Conservation (phyloP, 2,797 vertebrate genomes). For the Gymnocypris eckloni region DNA sequence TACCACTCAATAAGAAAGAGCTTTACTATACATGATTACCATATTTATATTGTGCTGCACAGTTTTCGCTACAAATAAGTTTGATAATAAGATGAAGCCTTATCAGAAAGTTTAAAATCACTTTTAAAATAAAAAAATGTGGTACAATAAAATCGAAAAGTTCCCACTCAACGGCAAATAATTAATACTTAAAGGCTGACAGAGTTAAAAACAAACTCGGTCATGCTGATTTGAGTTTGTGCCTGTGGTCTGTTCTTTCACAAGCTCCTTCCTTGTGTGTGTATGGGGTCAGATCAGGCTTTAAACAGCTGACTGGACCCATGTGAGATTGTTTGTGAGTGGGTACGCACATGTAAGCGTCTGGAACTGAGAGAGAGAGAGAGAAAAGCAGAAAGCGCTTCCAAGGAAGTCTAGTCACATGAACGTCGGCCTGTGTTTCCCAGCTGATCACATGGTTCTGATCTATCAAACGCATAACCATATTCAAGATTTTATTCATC, state of each 20-base stretch:
- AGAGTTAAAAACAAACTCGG: slow-evolving; percentile 7
- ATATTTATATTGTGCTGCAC: neutral
- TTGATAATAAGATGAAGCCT: neutral
- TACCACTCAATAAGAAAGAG: neutral
- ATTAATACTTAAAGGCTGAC: slow-evolving; percentile 14
- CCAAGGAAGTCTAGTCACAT: slow-evolving; percentile 48
- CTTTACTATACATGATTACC: neutral
- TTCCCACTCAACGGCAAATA: slow-evolving; percentile 5
- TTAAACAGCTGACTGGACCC: slow-evolving; percentile 46
- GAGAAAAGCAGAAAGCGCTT: slow-evolving; percentile 32
- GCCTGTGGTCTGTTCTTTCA: slow-evolving; percentile 40
- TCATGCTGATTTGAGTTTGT: slow-evolving; percentile 18
- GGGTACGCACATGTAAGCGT: neutral
- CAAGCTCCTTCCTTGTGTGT: slow-evolving; percentile 42
- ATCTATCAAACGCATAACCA: neutral
- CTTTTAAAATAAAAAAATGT: neutral
- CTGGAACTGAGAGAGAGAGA: slow-evolving; percentile 21
- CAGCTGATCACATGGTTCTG: slow-evolving; percentile 13
- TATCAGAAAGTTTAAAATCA: neutral
- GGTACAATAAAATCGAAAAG: neutral
- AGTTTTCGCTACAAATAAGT: neutral
- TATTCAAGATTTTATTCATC: no score
- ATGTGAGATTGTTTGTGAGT: slow-evolving; percentile 25
- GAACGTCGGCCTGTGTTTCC: neutral
- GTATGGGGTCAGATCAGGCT: slow-evolving; percentile 50